Evolutionary conservation across 2,113 vertebrate species (phyloP), one percentile per base, ranked within the genome.

Genomic region (Epinephelus moara): DNA sequence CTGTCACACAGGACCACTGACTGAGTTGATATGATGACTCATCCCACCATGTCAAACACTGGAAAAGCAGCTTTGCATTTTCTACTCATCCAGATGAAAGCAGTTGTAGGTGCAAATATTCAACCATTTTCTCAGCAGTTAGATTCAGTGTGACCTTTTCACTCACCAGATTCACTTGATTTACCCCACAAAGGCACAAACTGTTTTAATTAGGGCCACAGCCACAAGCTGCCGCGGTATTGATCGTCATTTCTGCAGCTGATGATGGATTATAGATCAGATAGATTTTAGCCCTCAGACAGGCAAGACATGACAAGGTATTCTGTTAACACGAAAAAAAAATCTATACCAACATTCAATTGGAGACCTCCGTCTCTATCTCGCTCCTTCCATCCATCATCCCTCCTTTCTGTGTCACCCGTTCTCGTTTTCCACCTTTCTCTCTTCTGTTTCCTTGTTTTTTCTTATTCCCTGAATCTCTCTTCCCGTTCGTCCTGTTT

Each of bases 321-420:
- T 88, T 90, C 80, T 84, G 86, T 90, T 92, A 84, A 80, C 72
- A 76, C 27, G 11, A 37, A 81, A 56, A 68, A 82, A 89, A 68
- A 82, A 89, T 89, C 87, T 45, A 84, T 84, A 74, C 49, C 21
- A 63, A 68, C 67, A 67, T 85, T 90, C 42, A 88, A 78, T 45
- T 40, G 67, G 61, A 63, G 21, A 68, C 30, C 70, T 68, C 23
- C n/a, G 47, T 79, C 63, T 49, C 40, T 53, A 30, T 72, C 61
- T 47, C 21, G 11, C 30, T 47, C 63, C 19, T 45, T 82, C 61
- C 57, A 86, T 90, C 81, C 61, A 86, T 83, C 76, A 86, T 52
- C 12, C 3, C 69, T 55, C 74, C 14, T 75, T 30, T 82, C 23
- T 62, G 52, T 75, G 56, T 59, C 11, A 0, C 62, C 33, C 6